phyloP scores from a whole-genome alignment of 2,113 vertebrate genomes.

The Benitochromis conjunctus region DNA sequence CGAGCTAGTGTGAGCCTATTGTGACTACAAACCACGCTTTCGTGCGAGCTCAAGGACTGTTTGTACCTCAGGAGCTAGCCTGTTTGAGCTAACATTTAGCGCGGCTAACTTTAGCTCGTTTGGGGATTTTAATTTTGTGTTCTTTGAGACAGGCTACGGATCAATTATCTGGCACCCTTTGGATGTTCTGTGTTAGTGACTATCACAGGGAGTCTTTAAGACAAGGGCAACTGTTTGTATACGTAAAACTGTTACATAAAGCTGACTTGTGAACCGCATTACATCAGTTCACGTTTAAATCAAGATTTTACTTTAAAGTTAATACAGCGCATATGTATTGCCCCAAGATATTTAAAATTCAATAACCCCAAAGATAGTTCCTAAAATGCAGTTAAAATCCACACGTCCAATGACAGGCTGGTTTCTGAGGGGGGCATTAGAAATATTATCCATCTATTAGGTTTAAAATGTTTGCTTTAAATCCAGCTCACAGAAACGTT shows the following conservation, averaged over 20 bases:
- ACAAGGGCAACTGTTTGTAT: neutral
- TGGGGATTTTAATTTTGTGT: neutral
- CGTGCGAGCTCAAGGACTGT: neutral
- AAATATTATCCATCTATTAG: neutral
- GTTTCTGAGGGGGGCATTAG: neutral
- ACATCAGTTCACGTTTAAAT: neutral
- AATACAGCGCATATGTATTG: neutral
- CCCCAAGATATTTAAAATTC: neutral
- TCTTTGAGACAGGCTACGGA: neutral
- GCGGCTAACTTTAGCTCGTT: neutral
- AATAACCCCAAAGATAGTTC: neutral
- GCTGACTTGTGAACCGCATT: neutral
- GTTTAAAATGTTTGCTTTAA: neutral
- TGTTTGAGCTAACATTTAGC: neutral
- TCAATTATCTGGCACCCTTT: neutral
- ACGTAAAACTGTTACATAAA: neutral
- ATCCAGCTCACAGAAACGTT: neutral
- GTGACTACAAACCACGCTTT: neutral
- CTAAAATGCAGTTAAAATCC: neutral
- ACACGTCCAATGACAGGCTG: neutral
- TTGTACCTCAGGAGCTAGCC: slow-evolving; percentile 7
- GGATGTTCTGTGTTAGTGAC: neutral
- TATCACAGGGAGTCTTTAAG: neutral
- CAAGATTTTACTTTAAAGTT: neutral
- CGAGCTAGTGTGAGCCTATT: neutral